phyloP scores from a whole-genome alignment of 2,797 vertebrate genomes.

The Enteromius fasciolatus region DNA sequence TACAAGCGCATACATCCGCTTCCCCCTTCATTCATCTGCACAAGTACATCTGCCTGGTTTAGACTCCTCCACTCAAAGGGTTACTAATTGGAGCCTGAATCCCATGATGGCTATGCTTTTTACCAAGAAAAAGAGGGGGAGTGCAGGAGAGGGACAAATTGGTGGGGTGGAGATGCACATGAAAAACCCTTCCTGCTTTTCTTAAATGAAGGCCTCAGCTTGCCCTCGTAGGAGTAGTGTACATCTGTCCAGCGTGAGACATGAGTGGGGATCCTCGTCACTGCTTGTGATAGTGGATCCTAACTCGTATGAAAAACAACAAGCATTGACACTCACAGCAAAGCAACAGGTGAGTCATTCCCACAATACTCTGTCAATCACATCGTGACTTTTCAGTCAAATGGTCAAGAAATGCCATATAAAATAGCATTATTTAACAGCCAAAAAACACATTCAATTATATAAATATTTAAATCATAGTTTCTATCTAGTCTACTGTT shows the following conservation, averaged over 20 bases:
- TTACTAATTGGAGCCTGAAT: constrained; percentile 61
- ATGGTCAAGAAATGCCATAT: not conserved
- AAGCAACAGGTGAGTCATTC: constrained; percentile 12
- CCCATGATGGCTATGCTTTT: constrained; percentile 58
- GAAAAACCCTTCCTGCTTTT: constrained; percentile 57
- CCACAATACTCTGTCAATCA: not conserved
- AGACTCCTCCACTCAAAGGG: constrained; percentile 62
- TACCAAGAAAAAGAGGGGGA: constrained; percentile 44
- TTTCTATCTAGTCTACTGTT: not conserved
- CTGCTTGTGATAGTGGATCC: not conserved
- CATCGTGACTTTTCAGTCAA: not conserved
- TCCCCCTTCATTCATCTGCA: constrained; percentile 60
- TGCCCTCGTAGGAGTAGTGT: constrained; percentile 39
- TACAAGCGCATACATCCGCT: constrained; percentile 61
- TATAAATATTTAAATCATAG: not conserved
- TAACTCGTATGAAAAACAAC: not conserved
- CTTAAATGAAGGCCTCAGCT: constrained; percentile 48
- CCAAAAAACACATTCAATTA: not conserved
- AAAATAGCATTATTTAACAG: not conserved
- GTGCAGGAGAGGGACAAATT: constrained; percentile 55
- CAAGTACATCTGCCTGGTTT: constrained; percentile 63
- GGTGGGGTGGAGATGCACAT: constrained; percentile 45
- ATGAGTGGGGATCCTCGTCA: constrained; percentile 15
- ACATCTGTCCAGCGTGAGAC: constrained; percentile 47
- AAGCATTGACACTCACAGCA: not conserved